Evolutionary conservation across 2,113 vertebrate species (phyloP).

Genomic region (Otis tarda): DNA sequence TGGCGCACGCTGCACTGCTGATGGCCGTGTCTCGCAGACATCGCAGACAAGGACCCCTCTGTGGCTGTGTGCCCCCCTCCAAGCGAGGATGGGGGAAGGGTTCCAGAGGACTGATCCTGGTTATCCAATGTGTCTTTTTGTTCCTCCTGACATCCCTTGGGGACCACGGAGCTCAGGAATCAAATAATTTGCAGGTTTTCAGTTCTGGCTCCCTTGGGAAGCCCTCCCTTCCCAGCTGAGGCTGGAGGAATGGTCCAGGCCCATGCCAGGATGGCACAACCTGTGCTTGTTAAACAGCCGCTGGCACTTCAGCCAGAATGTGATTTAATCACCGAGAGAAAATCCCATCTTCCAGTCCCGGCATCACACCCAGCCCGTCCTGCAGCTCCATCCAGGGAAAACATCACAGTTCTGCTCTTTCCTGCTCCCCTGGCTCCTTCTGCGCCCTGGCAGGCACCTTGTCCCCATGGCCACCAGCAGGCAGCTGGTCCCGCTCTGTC

Average conservation of each 20-base stretch:
- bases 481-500: background rate
- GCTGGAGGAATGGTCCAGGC: background rate
- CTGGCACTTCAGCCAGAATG: background rate
- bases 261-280: background rate
- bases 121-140: background rate
- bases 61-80: background rate
- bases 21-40: fast-evolving
- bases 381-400: background rate
- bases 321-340: background rate
- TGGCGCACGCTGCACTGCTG: background rate
- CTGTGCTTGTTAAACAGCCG: background rate
- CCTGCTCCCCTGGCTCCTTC: background rate
- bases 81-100: background rate
- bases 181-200: background rate
- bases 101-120: background rate
- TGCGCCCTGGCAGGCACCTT: background rate
- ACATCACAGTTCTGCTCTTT: background rate
- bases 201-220: background rate
- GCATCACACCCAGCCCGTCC: background rate
- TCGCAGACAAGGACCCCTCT: background rate
- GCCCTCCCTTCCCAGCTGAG: background rate
- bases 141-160: background rate
- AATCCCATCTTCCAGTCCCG: background rate
- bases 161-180: background rate
- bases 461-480: background rate